Evolutionary conservation across 1,140 invertebrate species (phyloP), one percentile per base, ranked within the genome.

Genomic region (Polyergus mexicanus): DNA sequence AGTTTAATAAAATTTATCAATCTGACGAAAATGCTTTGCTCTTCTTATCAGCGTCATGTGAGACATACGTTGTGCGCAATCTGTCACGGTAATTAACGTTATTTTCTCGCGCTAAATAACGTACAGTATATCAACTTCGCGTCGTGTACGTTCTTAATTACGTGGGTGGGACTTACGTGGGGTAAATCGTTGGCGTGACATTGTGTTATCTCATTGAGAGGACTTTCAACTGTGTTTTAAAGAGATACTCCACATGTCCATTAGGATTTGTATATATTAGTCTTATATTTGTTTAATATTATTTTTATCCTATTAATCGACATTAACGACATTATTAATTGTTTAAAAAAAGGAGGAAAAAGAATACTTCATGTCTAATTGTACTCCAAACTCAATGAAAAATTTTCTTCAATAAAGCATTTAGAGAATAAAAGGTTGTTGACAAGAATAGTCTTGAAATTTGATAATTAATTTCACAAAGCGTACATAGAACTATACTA

Each of bases 21-120:
- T 16, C 16, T 19, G 16, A 44, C 1, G 8, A 65, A 77, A 77
- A 32, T 19, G 8, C 1, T 16, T 3, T 77, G 1, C n/a, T 76
- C 28, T 60, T 62, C 58, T 77, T 35, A 63, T 77, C 38, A 63
- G 1, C 1, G 11, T 38, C 19, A 47, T 16, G 35, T 38, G 35
- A 16, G 10, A 60, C 22, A 75, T 22, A 47, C 3, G 28, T 3
- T 22, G 16, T 16, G 22, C 41, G n/a, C 38, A 65, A 77, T 77
- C 75, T 77, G 60, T 63, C 38, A 77, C 11, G 11, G 11, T 77
- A 77, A 77, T 63, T 65, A 77, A 65, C 28, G 38, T 77, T 65
- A 65, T 63, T 77, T 77, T 77, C 54, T 76, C 5, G 0, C 19
- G 19, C 38, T 41, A 76, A 75, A 75, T 62, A 60, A 35, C 35